Percentiles rank a stretch among this genome's conserved stretches.
Conservation (phyloP, 1,140 invertebrate species). For the Ephestia elutella region DNA sequence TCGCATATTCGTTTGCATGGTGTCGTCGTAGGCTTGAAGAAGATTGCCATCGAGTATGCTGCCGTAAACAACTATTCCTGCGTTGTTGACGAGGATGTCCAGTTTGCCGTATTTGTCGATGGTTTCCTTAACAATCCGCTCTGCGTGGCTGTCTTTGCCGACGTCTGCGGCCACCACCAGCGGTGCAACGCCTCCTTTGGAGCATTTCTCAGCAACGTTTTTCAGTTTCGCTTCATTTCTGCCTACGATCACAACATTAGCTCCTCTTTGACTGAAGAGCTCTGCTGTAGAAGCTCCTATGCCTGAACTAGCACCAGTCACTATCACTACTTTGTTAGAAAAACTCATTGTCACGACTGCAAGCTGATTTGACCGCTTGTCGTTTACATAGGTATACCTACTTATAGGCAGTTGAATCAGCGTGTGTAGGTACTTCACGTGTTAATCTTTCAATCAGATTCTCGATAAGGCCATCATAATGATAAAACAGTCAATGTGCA, state of each 20-base stretch:
- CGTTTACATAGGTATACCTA: not conserved
- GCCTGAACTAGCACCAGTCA: conserved; percentile 20
- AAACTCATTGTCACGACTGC: conserved; percentile 17
- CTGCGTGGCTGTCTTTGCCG: conserved; percentile 76
- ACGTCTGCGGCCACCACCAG: conserved; percentile 76
- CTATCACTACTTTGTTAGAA: conserved; percentile 20
- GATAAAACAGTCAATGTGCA: no score
- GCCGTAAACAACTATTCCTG: conserved; percentile 80
- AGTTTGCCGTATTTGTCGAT: conserved; percentile 76
- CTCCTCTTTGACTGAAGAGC: conserved; percentile 20
- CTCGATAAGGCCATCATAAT: not conserved
- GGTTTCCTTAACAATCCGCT: conserved; percentile 75
- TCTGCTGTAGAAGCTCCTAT: conserved; percentile 23
- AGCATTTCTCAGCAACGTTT: conserved; percentile 60
- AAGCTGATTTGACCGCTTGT: no score
- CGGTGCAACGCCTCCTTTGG: conserved; percentile 42
- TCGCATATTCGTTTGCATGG: conserved; percentile 82
- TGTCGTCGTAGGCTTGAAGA: conserved; percentile 74
- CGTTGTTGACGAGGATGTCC: conserved; percentile 83
- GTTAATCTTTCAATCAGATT: no score
- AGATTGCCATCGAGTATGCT: conserved; percentile 79
- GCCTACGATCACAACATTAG: conserved; percentile 18
- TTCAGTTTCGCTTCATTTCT: conserved; percentile 76
- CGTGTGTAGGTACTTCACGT: no score
- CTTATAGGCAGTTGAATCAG: not conserved